Percentiles rank a stretch among this genome's conserved stretches.
Conservation (phyloP, 2,888 invertebrate species). For the Harmothoe impar region DNA sequence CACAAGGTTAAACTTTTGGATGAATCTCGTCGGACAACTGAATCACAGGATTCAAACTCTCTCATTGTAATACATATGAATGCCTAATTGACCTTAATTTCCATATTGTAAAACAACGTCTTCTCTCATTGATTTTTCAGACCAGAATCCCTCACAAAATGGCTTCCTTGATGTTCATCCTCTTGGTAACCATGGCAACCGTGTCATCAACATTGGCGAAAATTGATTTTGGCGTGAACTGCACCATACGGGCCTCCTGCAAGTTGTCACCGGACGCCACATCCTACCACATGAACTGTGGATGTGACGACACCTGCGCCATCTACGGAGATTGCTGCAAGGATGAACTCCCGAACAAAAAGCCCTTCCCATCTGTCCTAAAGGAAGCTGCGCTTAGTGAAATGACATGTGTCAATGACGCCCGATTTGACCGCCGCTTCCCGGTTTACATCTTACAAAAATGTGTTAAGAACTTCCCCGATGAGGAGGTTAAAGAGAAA, state of each 20-base stretch:
- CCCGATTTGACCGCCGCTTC: neutral
- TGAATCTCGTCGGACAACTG: too few relatives aligned
- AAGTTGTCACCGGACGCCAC: neutral
- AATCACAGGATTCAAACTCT: too few relatives aligned
- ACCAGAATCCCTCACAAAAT: neutral
- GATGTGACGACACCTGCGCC: slow-evolving; percentile 42
- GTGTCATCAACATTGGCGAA: neutral
- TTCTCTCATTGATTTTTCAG: too few relatives aligned
- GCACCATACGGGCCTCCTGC: slow-evolving; percentile 7
- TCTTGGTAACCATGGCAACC: neutral
- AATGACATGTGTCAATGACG: slow-evolving; percentile 33
- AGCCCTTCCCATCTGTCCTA: neutral
- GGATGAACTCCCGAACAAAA: neutral
- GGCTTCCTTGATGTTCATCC: neutral
- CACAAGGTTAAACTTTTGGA: too few relatives aligned
- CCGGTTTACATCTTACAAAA: slow-evolving; percentile 38
- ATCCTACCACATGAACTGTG: slow-evolving; percentile 54
- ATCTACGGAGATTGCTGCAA: slow-evolving; percentile 52
- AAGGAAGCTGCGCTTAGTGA: neutral
- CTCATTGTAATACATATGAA: too few relatives aligned
- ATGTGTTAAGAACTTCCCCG: slow-evolving; percentile 26
- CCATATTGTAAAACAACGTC: too few relatives aligned
- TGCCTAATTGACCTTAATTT: too few relatives aligned
- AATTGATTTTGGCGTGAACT: slow-evolving; percentile 25
- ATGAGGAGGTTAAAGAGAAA: neutral